Evolutionary conservation across 2,797 vertebrate genomes (phyloP).

Genomic region (Columba guinea): DNA sequence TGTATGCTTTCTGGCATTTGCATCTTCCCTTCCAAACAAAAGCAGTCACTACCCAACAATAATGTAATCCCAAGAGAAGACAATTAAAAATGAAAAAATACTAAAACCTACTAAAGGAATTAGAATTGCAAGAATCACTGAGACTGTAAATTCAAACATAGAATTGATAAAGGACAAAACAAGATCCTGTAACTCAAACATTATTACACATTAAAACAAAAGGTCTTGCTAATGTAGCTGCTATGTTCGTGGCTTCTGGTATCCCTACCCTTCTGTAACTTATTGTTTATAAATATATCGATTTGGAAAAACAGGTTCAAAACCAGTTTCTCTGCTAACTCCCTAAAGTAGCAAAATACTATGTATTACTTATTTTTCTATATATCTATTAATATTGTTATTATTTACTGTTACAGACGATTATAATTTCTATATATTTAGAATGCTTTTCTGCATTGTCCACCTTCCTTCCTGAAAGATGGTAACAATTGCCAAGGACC

Average conservation of each 20-base stretch:
- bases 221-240: neutral
- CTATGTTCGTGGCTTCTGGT: neutral
- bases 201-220: neutral
- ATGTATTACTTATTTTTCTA: neutral
- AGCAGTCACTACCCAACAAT: neutral
- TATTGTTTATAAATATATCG: conserved; percentile 31
- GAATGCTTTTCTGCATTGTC: neutral
- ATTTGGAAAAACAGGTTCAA: conserved; percentile 55
- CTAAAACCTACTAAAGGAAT: neutral
- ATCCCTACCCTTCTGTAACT: neutral
- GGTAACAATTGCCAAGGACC: neutral
- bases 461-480: neutral
- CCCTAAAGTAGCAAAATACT: neutral
- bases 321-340: conserved; percentile 4
- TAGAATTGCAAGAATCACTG: neutral
- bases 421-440: neutral
- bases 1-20: neutral
- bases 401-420: neutral
- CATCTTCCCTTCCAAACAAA: conserved; percentile 6
- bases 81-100: neutral
- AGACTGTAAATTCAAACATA: neutral
- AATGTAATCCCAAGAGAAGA: neutral
- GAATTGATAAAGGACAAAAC: conserved; percentile 3
- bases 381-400: neutral
- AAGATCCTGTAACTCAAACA: neutral